Evolutionary conservation across 2,888 invertebrate genomes (phyloP).

Genomic region (Drosophila kanekoi): DNA sequence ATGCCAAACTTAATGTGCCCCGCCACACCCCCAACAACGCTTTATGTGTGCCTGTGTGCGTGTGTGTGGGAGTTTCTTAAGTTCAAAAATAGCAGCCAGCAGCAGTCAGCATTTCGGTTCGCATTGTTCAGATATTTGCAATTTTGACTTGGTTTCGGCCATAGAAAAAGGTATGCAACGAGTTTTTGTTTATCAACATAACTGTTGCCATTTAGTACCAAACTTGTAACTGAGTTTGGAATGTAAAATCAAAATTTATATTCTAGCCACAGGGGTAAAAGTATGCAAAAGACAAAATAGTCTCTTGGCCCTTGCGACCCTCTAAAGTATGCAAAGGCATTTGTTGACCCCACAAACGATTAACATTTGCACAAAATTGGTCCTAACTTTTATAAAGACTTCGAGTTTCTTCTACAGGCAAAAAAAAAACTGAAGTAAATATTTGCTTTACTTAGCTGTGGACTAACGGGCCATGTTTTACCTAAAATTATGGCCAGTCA

Average conservation of each 20-base stretch:
- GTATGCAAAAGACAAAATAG: conserved; percentile 18
- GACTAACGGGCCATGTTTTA: background rate
- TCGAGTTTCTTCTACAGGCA: background rate
- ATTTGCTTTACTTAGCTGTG: background rate
- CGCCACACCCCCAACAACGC: background rate
- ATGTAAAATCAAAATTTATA: conserved; percentile 48
- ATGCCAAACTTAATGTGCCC: conserved; percentile 57
- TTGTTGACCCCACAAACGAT: conserved; percentile 13
- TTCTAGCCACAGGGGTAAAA: conserved; percentile 29
- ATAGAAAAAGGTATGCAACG: conserved; percentile 43
- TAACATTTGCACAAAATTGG: conserved; percentile 7
- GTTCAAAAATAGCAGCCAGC: conserved; percentile 46
- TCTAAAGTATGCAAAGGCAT: conserved; percentile 25
- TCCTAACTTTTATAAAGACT: conserved; percentile 11
- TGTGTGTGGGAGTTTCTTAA: conserved; percentile 35
- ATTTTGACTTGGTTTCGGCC: conserved; percentile 11
- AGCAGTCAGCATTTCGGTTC: conserved; percentile 35
- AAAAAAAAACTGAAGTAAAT: background rate
- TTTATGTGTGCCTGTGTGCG: background rate
- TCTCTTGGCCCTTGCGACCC: conserved; percentile 2
- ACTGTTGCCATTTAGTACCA: conserved; percentile 30
- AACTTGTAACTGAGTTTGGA: conserved; percentile 18
- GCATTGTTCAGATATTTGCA: conserved; percentile 56
- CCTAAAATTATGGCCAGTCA: conserved; percentile 14
- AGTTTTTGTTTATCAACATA: conserved; percentile 34